phyloP scores from a whole-genome alignment of 2,797 vertebrate species.

The Enteromius unitaeniatus region DNA sequence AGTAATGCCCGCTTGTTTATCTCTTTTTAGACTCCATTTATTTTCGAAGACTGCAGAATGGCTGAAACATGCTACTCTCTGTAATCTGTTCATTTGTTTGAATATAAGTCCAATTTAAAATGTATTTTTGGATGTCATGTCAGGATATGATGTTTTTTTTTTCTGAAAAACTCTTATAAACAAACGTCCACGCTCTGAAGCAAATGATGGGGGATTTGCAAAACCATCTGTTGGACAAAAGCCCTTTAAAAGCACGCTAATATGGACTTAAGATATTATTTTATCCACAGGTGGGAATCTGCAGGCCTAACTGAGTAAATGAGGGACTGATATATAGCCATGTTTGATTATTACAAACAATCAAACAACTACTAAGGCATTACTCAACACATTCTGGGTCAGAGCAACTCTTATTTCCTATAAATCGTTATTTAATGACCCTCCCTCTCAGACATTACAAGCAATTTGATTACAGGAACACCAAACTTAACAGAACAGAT shows the following conservation, averaged over 20 bases:
- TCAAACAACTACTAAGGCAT: slow-evolving; percentile 19
- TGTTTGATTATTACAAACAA: slow-evolving; percentile 14
- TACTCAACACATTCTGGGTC: not conserved
- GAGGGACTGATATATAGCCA: slow-evolving; percentile 49
- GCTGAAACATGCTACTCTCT: slow-evolving; percentile 1
- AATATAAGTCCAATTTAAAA: slow-evolving; percentile 47
- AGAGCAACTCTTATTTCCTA: slow-evolving; percentile 57
- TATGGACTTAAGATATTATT: slow-evolving; percentile 83
- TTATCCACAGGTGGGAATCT: slow-evolving; percentile 79
- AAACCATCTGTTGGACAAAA: slow-evolving; percentile 82
- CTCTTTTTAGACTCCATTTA: slow-evolving; percentile 16
- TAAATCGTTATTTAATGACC: slow-evolving; percentile 70
- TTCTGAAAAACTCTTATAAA: slow-evolving; percentile 59
- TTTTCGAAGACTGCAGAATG: slow-evolving; percentile 8
- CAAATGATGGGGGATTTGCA: slow-evolving; percentile 74
- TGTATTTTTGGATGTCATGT: slow-evolving; percentile 54
- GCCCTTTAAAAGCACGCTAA: slow-evolving; percentile 80
- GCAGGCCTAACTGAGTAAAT: slow-evolving; percentile 48
- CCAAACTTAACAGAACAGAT: slow-evolving; percentile 69
- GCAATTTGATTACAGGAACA: slow-evolving; percentile 71
- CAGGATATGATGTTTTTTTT: slow-evolving; percentile 49
- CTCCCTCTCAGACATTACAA: slow-evolving; percentile 59
- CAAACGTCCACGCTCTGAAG: slow-evolving; percentile 75
- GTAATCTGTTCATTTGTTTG: slow-evolving; percentile 36
- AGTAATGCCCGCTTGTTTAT: not conserved